phyloP scores from a whole-genome alignment of 2,113 vertebrate species.

The Rhodinocichla rosea region DNA sequence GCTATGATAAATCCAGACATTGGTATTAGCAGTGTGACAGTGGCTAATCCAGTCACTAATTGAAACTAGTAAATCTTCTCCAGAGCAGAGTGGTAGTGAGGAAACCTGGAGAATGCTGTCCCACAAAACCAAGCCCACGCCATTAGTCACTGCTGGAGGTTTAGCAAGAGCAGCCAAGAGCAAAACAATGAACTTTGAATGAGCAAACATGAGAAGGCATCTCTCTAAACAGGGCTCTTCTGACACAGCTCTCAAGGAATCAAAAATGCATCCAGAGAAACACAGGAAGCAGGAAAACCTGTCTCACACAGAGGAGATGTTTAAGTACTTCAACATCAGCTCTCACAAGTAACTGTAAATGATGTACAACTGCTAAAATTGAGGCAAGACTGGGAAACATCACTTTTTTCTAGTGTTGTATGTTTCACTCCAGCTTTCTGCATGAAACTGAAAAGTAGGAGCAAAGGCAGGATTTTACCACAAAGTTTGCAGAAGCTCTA shows the following conservation, averaged over 20 bases:
- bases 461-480: not conserved
- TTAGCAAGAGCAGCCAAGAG: not conserved
- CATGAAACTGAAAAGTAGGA: not conserved
- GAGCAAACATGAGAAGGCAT: too few species aligned
- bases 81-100: rapidly evolving
- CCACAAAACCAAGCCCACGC: rapidly evolving
- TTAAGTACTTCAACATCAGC: not conserved
- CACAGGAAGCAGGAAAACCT: rapidly evolving
- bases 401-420: not conserved
- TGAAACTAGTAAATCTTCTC: not conserved
- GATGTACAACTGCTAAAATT: not conserved
- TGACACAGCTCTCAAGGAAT: not conserved
- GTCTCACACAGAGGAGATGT: rapidly evolving
- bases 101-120: rapidly evolving
- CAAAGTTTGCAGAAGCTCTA: not conserved
- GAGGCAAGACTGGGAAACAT: not conserved
- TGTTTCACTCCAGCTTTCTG: not conserved
- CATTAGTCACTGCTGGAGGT: not conserved
- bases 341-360: not conserved
- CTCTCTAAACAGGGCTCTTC: not conserved
- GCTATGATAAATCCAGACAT: not conserved
- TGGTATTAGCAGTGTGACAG: not conserved
- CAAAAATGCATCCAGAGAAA: not conserved
- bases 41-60: not conserved
- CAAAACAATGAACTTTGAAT: not conserved